Evolutionary conservation across 2,113 vertebrate genomes (phyloP), one percentile per base, ranked within the genome.

Genomic region (Brevimyrus niger): DNA sequence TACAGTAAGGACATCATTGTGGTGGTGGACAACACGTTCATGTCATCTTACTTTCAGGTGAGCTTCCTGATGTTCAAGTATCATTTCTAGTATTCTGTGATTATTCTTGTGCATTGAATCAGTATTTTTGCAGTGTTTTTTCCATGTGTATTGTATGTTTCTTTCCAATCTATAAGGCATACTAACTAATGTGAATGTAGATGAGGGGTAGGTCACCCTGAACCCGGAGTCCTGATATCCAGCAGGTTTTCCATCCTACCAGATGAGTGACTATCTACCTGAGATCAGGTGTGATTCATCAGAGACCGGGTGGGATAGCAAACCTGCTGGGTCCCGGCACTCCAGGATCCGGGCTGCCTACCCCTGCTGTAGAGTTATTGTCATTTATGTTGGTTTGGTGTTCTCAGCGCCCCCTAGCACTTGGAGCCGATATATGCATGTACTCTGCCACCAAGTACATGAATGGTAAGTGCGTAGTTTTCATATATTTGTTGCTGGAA

Each of bases 21-120:
- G 19, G 98, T 95, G 0, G 97, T 99, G 87, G 98, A 99, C 93
- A 99, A 99, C 93, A 97, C 96, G 65, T 99, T 99, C 83, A 99
- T 99, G 98, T 99, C 98, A 0, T 91, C 98, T 0, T 99, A 97
- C 90, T 99, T 99, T 93, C 98, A 99, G 97, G 98, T 99, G 89
- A 93, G 89, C 23, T 10, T 38, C 21, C 21, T 7, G n/a, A 48
- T 91, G 90, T 69, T 23, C 23, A 23, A 3, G 13, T 23, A 48
- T 38, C 35, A 35, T 46, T 27, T 85, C 9, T 38, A 50, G 21
- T 1, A 80, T 65, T 76, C 11, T 4, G 6, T 82, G 19, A 21
- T 3, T 27, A 6, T 88, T 27, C 6, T 53, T 35, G 9, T 46
- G 73, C 1, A 17, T 31, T 11, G n/a, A 42, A 44, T 47, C 38